Evolutionary conservation across 2,888 invertebrate genomes (phyloP).

Genomic region (Standfussiana lucernea): DNA sequence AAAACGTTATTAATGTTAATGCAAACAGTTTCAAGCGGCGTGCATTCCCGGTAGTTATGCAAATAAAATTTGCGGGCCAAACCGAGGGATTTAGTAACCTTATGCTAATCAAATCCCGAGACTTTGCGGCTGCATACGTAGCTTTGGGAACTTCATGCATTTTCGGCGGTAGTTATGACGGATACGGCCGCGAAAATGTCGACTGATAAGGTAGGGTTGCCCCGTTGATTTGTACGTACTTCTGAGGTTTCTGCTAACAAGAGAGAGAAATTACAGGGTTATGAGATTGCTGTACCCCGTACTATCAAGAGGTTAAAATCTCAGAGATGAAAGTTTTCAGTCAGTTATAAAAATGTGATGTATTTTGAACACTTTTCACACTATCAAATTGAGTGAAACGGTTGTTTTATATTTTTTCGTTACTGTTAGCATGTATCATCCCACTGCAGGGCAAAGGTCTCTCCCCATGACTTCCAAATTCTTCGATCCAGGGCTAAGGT

Average conservation of each 20-base stretch:
- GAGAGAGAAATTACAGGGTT: background rate
- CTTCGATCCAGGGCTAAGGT: too few relatives aligned
- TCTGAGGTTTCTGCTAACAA: background rate
- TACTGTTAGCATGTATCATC: too few relatives aligned
- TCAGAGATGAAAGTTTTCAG: too few relatives aligned
- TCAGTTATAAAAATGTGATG: too few relatives aligned
- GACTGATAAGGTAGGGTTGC: slow-evolving; percentile 37
- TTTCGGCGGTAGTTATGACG: slow-evolving; percentile 43
- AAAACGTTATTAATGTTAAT: slow-evolving; percentile 71
- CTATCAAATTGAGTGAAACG: too few relatives aligned
- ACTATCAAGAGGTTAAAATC: background rate
- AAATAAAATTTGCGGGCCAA: slow-evolving; percentile 76
- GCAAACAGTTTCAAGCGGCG: slow-evolving; percentile 63
- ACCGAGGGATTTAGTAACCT: slow-evolving; percentile 75
- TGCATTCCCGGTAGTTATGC: slow-evolving; percentile 74
- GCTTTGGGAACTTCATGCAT: slow-evolving; percentile 55
- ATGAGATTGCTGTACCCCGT: background rate
- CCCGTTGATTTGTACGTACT: background rate
- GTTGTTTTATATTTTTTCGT: too few relatives aligned
- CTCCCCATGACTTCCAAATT: too few relatives aligned
- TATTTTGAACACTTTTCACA: too few relatives aligned
- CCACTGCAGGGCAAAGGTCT: too few relatives aligned
- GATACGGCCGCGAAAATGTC: slow-evolving; percentile 24
- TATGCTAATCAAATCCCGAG: slow-evolving; percentile 76
- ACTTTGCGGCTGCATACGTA: slow-evolving; percentile 61